phyloP scores from a whole-genome alignment of 2,113 vertebrate genomes.

The Perognathus longimembris region DNA sequence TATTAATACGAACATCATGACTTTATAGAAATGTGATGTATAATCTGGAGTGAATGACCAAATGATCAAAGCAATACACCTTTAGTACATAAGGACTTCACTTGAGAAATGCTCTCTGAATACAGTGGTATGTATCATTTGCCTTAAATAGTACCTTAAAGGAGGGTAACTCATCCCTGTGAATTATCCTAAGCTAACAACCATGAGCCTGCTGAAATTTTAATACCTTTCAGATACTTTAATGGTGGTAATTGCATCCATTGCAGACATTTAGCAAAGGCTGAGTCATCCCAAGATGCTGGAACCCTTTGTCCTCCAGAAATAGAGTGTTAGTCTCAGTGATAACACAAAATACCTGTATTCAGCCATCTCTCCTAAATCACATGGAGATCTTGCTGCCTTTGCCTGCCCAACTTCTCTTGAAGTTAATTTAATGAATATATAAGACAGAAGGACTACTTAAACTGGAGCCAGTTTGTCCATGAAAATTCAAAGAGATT shows the following conservation, averaged over 20 bases:
- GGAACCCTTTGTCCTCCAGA: slow-evolving; percentile 32
- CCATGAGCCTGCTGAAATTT: slow-evolving; percentile 54
- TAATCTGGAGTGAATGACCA: neutral
- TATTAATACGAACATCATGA: slow-evolving; percentile 26
- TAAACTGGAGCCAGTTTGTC: neutral
- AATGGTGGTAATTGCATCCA: slow-evolving; percentile 31
- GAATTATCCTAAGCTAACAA: slow-evolving; percentile 51
- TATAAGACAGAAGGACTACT: slow-evolving; percentile 29
- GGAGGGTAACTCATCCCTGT: slow-evolving; percentile 53
- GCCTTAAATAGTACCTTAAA: slow-evolving; percentile 1
- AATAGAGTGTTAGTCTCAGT: neutral
- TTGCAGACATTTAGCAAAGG: neutral
- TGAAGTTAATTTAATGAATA: neutral
- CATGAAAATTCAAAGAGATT: neutral
- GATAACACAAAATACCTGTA: neutral
- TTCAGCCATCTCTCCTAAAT: neutral
- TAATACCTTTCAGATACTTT: slow-evolving; percentile 67
- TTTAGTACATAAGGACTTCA: neutral
- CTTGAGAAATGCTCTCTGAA: slow-evolving; percentile 60
- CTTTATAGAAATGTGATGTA: neutral
- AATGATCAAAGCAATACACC: slow-evolving; percentile 25
- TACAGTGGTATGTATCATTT: neutral
- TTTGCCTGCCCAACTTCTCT: neutral
- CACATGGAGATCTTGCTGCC: neutral
- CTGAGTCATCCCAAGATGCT: slow-evolving; percentile 27